Evolutionary conservation across 2,888 invertebrate species (phyloP).

Genomic region (Callyntrura sp.): DNA sequence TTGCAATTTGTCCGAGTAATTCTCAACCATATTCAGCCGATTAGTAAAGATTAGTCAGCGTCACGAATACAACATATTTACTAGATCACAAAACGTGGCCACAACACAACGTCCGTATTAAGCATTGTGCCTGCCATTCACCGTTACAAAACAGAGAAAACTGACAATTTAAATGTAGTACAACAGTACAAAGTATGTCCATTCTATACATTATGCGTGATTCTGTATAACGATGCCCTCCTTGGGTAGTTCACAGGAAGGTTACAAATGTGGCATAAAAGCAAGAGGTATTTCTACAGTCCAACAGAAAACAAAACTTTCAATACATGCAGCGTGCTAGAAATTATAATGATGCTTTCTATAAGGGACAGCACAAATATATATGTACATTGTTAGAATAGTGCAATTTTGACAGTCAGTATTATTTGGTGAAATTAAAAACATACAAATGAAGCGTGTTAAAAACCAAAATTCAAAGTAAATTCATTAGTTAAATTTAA

Average conservation of each 20-base stretch:
- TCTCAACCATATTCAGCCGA: neutral
- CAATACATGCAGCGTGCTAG: too few relatives aligned
- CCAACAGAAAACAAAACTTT: neutral
- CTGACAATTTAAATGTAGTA: neutral
- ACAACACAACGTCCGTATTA: neutral
- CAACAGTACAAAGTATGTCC: neutral
- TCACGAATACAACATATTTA: neutral
- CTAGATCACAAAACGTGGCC: neutral
- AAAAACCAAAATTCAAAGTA: too few relatives aligned
- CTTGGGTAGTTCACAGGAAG: conserved; percentile 42
- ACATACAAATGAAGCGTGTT: too few relatives aligned
- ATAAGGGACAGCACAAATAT: too few relatives aligned
- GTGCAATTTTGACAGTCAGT: too few relatives aligned
- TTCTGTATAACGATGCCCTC: conserved; percentile 40
- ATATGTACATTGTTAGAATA: too few relatives aligned
- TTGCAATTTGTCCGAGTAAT: neutral
- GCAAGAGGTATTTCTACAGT: too few relatives aligned
- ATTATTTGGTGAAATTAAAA: too few relatives aligned
- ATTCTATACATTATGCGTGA: neutral
- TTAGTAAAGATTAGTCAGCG: neutral
- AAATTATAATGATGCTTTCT: too few relatives aligned
- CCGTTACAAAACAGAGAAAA: neutral
- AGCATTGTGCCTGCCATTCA: neutral
- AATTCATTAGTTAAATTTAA: too few relatives aligned
- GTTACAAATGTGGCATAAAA: neutral